Evolutionary conservation across 1,140 invertebrate genomes (phyloP).

Genomic region (Scaptomyza pallida): DNA sequence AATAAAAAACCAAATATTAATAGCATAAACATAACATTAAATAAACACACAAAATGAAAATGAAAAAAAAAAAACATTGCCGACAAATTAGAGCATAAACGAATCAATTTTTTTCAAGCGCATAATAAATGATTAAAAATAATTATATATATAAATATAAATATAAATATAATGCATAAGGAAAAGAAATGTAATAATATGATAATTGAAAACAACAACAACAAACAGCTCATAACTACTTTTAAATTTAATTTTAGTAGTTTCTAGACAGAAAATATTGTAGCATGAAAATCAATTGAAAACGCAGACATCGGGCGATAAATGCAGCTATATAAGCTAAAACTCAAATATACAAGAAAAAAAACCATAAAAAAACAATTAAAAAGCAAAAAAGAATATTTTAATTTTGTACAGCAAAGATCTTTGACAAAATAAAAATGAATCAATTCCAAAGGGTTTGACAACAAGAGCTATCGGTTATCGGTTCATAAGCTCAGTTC

Average conservation of each 20-base stretch:
- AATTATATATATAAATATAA: conserved; percentile 1
- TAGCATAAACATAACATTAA: conserved; percentile 1
- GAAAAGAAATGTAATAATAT: conserved; percentile 60
- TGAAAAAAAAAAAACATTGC: conserved; percentile 44
- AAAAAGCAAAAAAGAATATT: conserved; percentile 33
- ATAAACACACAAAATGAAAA: conserved; percentile 10
- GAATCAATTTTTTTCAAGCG: conserved; percentile 72
- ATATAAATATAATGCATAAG: conserved; percentile 15
- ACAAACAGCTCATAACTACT: conserved; percentile 71
- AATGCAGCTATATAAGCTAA: conserved; percentile 67
- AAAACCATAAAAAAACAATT: conserved; percentile 16
- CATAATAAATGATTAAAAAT: conserved; percentile 74
- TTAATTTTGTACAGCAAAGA: conserved; percentile 53
- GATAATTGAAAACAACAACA: conserved; percentile 47
- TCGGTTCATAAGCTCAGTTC: not conserved
- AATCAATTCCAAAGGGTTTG: conserved; percentile 26
- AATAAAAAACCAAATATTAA: conserved; percentile 17
- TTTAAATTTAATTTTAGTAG: conserved; percentile 83
- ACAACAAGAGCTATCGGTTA: not conserved
- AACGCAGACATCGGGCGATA: conserved; percentile 66
- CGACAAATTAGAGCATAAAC: conserved; percentile 75
- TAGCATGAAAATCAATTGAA: conserved; percentile 81
- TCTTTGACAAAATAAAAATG: conserved; percentile 47
- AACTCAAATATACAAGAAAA: conserved; percentile 34
- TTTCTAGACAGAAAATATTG: conserved; percentile 82